A percentile compares a stretch with the other conserved stretches of the same genome.
Evolutionary conservation across 2,113 vertebrate genomes (phyloP).

Genomic region (Misgurnus mizolepis): DNA sequence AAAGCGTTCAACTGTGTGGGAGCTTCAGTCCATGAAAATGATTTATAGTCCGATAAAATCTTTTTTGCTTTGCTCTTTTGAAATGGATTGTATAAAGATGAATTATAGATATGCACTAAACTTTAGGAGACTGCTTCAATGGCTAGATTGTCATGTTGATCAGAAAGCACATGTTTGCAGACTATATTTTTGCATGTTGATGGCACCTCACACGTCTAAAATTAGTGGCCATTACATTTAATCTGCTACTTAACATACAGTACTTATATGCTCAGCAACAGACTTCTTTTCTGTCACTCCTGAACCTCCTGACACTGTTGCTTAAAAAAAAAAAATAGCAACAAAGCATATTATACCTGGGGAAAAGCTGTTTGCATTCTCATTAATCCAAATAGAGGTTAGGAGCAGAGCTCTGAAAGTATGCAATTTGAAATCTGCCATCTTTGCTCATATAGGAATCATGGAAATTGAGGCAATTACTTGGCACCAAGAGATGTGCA

Average conservation of each 20-base stretch:
- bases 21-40: neutral
- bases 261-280: no score
- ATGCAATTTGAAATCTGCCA: no score
- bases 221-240: neutral
- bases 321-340: no score
- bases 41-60: conserved; percentile 2
- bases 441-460: no score
- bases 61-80: neutral
- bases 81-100: neutral
- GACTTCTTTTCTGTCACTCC: no score
- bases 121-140: neutral
- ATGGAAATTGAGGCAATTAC: no score
- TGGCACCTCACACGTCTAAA: neutral
- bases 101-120: conserved; percentile 9
- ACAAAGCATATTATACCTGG: no score
- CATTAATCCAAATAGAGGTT: no score
- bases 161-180: neutral
- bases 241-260: neutral
- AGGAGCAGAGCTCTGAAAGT: no score
- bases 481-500: no score
- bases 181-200: neutral
- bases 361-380: no score
- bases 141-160: neutral
- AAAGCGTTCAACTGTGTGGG: neutral
- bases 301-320: no score